Base-by-base conservation (phyloP, 2,797 vertebrate species). In the Malurus splendens region DNA sequence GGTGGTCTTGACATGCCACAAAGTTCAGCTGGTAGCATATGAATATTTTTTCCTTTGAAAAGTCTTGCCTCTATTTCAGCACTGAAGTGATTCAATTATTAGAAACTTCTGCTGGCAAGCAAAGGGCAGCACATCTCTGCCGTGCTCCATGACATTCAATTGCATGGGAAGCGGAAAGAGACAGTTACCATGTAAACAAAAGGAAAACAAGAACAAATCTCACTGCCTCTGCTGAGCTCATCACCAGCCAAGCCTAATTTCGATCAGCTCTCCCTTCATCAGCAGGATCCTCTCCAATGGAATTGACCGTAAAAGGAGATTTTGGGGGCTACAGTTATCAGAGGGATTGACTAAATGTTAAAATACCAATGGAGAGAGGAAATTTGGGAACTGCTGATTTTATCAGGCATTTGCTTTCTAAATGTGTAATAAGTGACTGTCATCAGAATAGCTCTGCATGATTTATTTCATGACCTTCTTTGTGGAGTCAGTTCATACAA, bases 181-280 rank as follows among this genome's bases (percentile, higher is more conserved):
- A 59, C 82, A 68, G 89, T 94, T 85, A 60, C 92, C 89, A 92
- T 93, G 90, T 93, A 94, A 95, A 93, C 95, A 95, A 89, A 95
- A 91, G 88, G 52, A 87, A 92, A 94, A 95, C 94, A 94, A 90
- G 80, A 80, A 65, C 61, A 60, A 78, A 92, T 61, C 82, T 86
- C 50, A 8, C 80, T 91, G 4, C 2, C 78, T 90, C 84, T 76
- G 57, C 52, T 91, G 94, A 93, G 83, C 75, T 94, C 85, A 90
- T 76, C 83, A 79, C 39, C 75, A 93, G 78, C 68, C 76, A 89
- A 91, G 44, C 42, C 39, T 84, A 67, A 85, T 78, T 91, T 60
- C 77, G 60, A 93, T 92, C 30, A 90, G 66, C 48, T 92, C 74
- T 79, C 60, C 67, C 73, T 68, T 18, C 90, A 89, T 45, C 80